Conservation (phyloP, 2,113 vertebrate genomes). For the Riparia riparia region DNA sequence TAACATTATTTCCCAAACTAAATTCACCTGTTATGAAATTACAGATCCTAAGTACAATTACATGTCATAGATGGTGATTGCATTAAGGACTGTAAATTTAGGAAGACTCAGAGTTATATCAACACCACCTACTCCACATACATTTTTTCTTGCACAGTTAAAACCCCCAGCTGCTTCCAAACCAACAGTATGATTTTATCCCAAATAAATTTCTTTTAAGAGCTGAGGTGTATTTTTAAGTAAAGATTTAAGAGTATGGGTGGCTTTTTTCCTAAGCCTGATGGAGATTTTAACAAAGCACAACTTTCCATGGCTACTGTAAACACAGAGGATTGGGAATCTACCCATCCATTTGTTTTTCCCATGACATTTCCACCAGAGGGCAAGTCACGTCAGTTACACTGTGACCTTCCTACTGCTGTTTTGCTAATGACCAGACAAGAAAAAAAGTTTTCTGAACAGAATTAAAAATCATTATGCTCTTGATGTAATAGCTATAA, state of each 20-base stretch:
- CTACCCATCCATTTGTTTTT: background rate
- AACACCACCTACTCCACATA: background rate
- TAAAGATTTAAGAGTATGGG: background rate
- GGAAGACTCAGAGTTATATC: background rate
- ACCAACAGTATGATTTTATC: background rate
- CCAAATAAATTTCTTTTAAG: background rate
- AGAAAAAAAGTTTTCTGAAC: background rate
- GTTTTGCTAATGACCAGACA: background rate
- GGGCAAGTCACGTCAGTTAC: background rate
- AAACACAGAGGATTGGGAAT: background rate
- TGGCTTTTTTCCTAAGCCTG: background rate
- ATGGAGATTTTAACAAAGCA: conserved; percentile 7
- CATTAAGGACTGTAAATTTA: background rate
- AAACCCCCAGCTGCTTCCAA: background rate
- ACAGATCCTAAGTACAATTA: background rate
- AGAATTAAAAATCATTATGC: background rate
- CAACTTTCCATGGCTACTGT: background rate
- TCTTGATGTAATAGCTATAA: background rate
- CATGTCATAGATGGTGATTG: background rate
- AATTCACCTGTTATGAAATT: background rate
- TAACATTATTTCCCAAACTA: background rate
- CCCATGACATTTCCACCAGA: conserved; percentile 20
- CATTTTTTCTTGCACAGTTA: background rate
- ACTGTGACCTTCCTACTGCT: background rate
- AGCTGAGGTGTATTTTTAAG: background rate